Evolutionary conservation across 2,113 vertebrate genomes (phyloP).

Genomic region (Channa argus): DNA sequence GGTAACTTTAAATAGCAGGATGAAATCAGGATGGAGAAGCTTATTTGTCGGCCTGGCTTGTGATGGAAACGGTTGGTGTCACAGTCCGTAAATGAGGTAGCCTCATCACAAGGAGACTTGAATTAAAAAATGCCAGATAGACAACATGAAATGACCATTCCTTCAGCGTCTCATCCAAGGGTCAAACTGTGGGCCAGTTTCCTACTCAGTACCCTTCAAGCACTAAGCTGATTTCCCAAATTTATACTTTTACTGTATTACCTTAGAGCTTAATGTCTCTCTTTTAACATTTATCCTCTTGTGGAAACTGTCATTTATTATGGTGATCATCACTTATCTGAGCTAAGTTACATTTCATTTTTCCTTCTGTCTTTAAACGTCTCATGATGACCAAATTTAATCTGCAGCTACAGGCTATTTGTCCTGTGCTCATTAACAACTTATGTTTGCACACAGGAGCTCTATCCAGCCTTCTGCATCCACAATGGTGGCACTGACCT

Average conservation of each 20-base stretch:
- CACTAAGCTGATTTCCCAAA: slow-evolving; percentile 61
- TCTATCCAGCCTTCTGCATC: slow-evolving; percentile 98
- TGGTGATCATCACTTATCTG: slow-evolving; percentile 41
- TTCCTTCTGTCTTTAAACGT: slow-evolving; percentile 10
- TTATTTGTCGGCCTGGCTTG: slow-evolving; percentile 46
- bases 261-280: slow-evolving; percentile 63
- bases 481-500: slow-evolving; percentile 96
- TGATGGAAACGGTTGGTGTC: slow-evolving; percentile 74
- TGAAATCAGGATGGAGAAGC: slow-evolving; percentile 75
- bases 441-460: slow-evolving; percentile 84
- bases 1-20: slow-evolving; percentile 79
- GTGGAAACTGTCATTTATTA: slow-evolving; percentile 67
- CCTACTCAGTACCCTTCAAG: slow-evolving; percentile 62
- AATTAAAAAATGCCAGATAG: slow-evolving; percentile 73
- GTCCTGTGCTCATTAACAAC: slow-evolving; percentile 18
- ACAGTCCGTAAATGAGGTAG: slow-evolving; percentile 67
- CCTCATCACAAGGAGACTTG: slow-evolving; percentile 54
- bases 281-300: slow-evolving; percentile 73
- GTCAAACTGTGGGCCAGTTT: slow-evolving; percentile 50
- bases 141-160: slow-evolving; percentile 79
- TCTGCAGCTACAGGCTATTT: background rate
- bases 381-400: slow-evolving; percentile 11
- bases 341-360: slow-evolving; percentile 38
- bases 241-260: slow-evolving; percentile 64
- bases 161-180: slow-evolving; percentile 60